Conservation (phyloP, 2,888 invertebrate genomes). For the Drosophila maculinotata region DNA sequence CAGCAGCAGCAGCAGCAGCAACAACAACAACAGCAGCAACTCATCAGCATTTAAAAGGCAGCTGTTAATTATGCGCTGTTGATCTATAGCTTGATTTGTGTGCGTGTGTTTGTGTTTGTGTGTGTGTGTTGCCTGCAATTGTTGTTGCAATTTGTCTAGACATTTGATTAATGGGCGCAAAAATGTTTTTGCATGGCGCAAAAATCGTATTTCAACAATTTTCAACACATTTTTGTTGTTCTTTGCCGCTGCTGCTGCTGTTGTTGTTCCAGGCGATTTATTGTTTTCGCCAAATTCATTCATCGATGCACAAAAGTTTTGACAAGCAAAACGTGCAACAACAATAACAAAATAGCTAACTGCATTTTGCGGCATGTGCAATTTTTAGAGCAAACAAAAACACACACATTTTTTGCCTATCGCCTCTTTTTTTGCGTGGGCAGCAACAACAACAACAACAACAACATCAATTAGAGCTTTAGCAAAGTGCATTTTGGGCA, state of each 20-base stretch:
- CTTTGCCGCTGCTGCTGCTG: slow-evolving; percentile 18
- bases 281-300: slow-evolving; percentile 53
- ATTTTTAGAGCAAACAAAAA: too few species aligned
- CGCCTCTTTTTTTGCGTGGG: too few species aligned
- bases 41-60: slow-evolving; percentile 40
- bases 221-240: too few species aligned
- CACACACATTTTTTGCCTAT: too few species aligned
- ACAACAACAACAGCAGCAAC: slow-evolving; percentile 21
- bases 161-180: slow-evolving; percentile 64
- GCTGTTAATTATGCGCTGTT: slow-evolving; percentile 46
- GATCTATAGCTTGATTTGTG: slow-evolving; percentile 31
- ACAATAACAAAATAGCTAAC: slow-evolving; percentile 22
- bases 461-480: slow-evolving; percentile 10
- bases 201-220: slow-evolving; percentile 35
- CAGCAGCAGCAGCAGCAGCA: slow-evolving; percentile 24
- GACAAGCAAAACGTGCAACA: slow-evolving; percentile 48
- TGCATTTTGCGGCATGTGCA: slow-evolving; percentile 4
- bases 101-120: slow-evolving; percentile 8
- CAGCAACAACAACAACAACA: slow-evolving; percentile 18
- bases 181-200: slow-evolving; percentile 15
- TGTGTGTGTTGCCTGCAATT: slow-evolving; percentile 25
- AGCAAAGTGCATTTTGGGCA: slow-evolving; percentile 51
- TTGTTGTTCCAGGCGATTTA: slow-evolving; percentile 43
- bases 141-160: slow-evolving; percentile 69
- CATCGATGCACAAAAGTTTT: slow-evolving; percentile 51